Evolutionary conservation across 2,888 invertebrate species (phyloP), one percentile per base, ranked within the genome.

Genomic region (Oligia strigilis): DNA sequence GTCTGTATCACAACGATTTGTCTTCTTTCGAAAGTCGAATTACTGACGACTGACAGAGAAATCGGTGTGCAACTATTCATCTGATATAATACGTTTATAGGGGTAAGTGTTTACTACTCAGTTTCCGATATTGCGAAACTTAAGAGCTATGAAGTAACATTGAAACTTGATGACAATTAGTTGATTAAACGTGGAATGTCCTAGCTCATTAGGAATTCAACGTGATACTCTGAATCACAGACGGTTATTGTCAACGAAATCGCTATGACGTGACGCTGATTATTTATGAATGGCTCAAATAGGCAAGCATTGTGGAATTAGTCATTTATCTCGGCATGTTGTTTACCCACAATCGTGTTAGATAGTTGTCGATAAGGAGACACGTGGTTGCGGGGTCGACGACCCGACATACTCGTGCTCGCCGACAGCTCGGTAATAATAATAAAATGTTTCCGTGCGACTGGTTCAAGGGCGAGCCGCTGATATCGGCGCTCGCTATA

Each of bases 361-460:
- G 97, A 97, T 97, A 97, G 97, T 97, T 97, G 97, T 96, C 97
- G 97, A 97, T 97, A 97, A 97, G 97, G 95, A 96, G 96, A 96
- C 97, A 97, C 97, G 97, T 97, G 97, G 97, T 95, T 93, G 92
- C 87, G 93, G 96, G 97, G 96, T 97, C 97, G 97, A 90, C 96
- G 97, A 97, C 97, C 97, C 96, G 95, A 95, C 95, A 94, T 95
- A 96, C 97, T 96, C 96, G 96, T 95, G 96, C 95, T 95, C 96
- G 96, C 97, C 97, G 97, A 96, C 96, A 96, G 96, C 96, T 96
- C 94, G 95, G 96, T 97, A 97, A 97, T 97, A 97, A 97, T 97
- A 97, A 97, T 97, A 97, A 97, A 97, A 97, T 96, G 97, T 97
- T 97, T 97, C 97, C 97, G 97, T 96, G 96, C 96, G 97, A 97